phyloP scores from a whole-genome alignment of 1,140 invertebrate genomes.

The Tetramorium simillimum region DNA sequence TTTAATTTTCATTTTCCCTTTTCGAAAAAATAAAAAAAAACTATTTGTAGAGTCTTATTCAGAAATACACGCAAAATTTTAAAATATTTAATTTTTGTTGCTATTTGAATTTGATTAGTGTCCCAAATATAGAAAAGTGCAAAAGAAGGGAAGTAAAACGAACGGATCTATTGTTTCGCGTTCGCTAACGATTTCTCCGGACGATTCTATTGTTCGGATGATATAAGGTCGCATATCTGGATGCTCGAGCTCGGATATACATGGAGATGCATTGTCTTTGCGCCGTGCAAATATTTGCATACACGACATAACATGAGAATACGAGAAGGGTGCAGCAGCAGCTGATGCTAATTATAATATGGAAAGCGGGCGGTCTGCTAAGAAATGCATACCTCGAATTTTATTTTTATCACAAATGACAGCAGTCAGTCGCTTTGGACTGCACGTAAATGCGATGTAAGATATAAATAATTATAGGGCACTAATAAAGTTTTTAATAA shows the following conservation, averaged over 20 bases:
- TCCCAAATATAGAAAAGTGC: not conserved
- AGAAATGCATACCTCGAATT: not conserved
- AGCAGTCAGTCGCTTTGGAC: not conserved
- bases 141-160: not conserved
- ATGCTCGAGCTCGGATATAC: not conserved
- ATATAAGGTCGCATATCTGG: conserved; percentile 20
- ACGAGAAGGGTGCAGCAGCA: not conserved
- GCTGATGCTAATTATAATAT: conserved; percentile 29
- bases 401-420: not conserved
- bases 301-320: not conserved
- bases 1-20: not conserved
- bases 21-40: not conserved
- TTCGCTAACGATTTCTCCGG: not conserved
- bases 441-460: not conserved
- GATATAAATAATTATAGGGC: not conserved
- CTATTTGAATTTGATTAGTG: not conserved
- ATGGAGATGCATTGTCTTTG: conserved; percentile 19
- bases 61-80: not conserved
- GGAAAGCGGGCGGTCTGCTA: not conserved
- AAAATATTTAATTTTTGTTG: not conserved
- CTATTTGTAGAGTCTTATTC: not conserved
- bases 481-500: not conserved
- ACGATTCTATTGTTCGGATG: conserved; percentile 12
- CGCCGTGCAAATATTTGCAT: conserved; percentile 24
- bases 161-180: conserved; percentile 6